phyloP scores from a whole-genome alignment of 1,140 invertebrate genomes.

The Drosophila nasuta region DNA sequence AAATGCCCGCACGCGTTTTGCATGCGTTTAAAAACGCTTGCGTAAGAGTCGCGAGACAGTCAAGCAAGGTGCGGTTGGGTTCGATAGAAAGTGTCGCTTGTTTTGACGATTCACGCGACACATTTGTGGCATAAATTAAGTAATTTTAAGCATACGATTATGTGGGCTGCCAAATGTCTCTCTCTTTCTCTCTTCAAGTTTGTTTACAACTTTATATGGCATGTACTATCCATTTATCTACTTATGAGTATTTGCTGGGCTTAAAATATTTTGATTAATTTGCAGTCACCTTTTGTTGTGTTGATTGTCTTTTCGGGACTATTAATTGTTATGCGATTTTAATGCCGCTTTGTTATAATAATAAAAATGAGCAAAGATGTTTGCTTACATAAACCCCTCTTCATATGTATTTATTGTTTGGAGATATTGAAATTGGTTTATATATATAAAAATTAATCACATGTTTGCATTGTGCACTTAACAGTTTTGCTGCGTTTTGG shows the following conservation, averaged over 20 bases:
- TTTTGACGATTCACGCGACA: constrained; percentile 43
- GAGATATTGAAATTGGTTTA: constrained; percentile 10
- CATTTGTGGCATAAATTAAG: constrained; percentile 75
- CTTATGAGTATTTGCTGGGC: constrained; percentile 7
- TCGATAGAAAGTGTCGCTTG: constrained; percentile 66
- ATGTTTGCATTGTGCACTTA: constrained; percentile 69
- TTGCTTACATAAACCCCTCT: constrained; percentile 59
- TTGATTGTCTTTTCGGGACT: constrained; percentile 38
- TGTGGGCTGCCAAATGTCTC: constrained; percentile 20
- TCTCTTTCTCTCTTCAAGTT: constrained; percentile 15
- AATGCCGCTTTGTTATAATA: constrained; percentile 54
- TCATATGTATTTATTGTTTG: background rate
- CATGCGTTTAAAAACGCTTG: constrained; percentile 70
- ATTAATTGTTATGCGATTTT: constrained; percentile 79
- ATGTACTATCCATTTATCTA: background rate
- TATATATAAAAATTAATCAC: constrained; percentile 61
- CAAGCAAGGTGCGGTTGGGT: constrained; percentile 55
- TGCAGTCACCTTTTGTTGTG: constrained; percentile 47
- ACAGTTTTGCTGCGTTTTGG: constrained; percentile 67
- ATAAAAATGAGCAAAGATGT: constrained; percentile 20
- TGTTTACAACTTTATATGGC: constrained; percentile 9
- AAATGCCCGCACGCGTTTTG: constrained; percentile 68
- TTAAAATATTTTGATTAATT: constrained; percentile 66
- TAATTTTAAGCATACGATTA: constrained; percentile 52
- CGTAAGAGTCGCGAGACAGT: constrained; percentile 44